A percentile compares a stretch with the other conserved stretches of the same genome.
phyloP scores from a whole-genome alignment of 1,140 invertebrate species.

The Adoxophyes honmai region DNA sequence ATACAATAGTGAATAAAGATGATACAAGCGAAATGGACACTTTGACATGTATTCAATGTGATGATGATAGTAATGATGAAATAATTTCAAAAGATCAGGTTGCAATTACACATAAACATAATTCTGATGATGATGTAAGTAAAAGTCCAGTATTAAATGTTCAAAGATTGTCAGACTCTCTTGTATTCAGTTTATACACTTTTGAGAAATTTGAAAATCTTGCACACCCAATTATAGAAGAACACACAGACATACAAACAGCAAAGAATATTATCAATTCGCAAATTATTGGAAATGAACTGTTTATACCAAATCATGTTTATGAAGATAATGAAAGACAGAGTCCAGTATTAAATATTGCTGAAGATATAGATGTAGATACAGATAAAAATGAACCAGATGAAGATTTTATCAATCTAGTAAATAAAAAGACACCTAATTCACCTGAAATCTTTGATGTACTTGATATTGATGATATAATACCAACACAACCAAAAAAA shows the following conservation, averaged over 20 bases:
- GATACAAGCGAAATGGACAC: constrained; percentile 1
- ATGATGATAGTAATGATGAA: background rate
- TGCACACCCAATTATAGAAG: constrained; percentile 44
- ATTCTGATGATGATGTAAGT: constrained; percentile 17
- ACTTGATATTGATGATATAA: background rate
- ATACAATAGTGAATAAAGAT: background rate
- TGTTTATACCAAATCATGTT: constrained; percentile 27
- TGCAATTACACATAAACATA: constrained; percentile 1
- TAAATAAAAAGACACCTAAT: background rate
- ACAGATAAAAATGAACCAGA: background rate
- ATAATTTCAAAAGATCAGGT: constrained; percentile 5
- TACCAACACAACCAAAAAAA: background rate
- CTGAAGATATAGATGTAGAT: constrained; percentile 1
- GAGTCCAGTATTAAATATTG: constrained; percentile 7
- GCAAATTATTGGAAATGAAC: constrained; percentile 45
- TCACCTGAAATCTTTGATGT: background rate
- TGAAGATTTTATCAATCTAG: background rate
- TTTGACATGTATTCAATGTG: background rate
- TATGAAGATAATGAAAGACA: background rate
- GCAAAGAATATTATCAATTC: constrained; percentile 54
- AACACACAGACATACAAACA: constrained; percentile 32
- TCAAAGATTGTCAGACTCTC: constrained; percentile 30
- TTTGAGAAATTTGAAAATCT: constrained; percentile 64
- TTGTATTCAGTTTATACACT: constrained; percentile 43
- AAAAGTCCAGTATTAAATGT: constrained; percentile 28